phyloP scores from a whole-genome alignment of 2,113 vertebrate species.

The Anhinga anhinga region DNA sequence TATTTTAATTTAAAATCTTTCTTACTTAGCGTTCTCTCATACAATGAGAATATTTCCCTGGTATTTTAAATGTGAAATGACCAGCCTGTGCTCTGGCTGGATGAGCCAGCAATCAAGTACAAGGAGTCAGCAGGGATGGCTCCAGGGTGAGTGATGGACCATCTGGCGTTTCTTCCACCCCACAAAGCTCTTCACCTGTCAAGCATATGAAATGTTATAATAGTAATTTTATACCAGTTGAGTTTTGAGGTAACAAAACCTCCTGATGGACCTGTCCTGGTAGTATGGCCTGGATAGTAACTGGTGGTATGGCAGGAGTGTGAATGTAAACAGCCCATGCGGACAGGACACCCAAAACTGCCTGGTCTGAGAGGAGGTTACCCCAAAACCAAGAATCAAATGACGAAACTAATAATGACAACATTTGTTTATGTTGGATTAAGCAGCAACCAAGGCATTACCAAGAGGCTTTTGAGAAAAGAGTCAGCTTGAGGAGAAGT shows the following conservation, averaged over 20 bases:
- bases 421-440: background rate
- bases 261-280: background rate
- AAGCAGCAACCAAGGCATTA: background rate
- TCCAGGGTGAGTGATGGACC: conserved; percentile 82
- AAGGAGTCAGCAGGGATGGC: conserved; percentile 86
- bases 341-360: background rate
- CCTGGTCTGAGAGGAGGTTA: background rate
- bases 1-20: background rate
- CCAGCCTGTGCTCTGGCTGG: conserved; percentile 80
- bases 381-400: background rate
- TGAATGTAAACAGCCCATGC: background rate
- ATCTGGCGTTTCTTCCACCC: conserved; percentile 50
- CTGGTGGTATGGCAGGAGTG: background rate
- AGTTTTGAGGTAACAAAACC: background rate
- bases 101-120: conserved; percentile 82
- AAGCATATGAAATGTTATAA: background rate
- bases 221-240: background rate
- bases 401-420: background rate
- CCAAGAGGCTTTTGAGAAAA: background rate
- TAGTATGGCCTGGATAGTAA: background rate
- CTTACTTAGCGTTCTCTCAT: background rate
- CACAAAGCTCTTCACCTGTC: background rate
- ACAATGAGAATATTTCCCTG: conserved; percentile 24
- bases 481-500: background rate
- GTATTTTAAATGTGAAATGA: conserved; percentile 77